Evolutionary conservation across 2,113 vertebrate genomes (phyloP), one percentile per base, ranked within the genome.

Genomic region (Bubo blakistoni): DNA sequence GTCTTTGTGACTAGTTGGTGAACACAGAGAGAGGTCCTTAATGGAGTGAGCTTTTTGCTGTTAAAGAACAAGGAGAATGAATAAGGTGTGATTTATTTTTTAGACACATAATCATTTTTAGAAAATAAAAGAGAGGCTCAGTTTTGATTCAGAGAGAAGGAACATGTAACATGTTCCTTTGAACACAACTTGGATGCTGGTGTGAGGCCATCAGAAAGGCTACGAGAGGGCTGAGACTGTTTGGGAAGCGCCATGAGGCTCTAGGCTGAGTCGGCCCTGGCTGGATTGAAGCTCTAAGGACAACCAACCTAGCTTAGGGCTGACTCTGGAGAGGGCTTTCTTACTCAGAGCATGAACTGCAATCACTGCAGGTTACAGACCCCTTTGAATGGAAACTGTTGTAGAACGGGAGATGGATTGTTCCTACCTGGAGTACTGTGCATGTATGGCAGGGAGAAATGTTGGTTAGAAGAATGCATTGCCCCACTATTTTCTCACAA

Each of bases 401-500:
- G 9, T 18, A 58, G 69, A 74, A 34, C 21, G 16, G 6, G 21
- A 63, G n/a, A 22, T 42, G 22, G 21, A 40, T 58, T 34, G 13
- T 4, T 74, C 19, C 16, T 25, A 59, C 4, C 11, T 32, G 17
- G 10, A 72, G 11, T 9, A 20, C 6, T 40, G 10, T 67, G 21
- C 27, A 4, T 27, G 11, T 55, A 34, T 8, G 2, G 4, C 7
- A 2, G 20, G 2, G 5, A 61, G 8, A 32, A 57, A n/a, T 13
- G 8, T 1, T n/a, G 12, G 4, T 29, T 51, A 62, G n/a, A 81
- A 61, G 24, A 85, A 69, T 29, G 10, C 9, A 30, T 58, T 21
- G 9, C 8, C 13, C 9, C 10, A 38, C 15, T 20, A 10, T 52
- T 79, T 66, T 38, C 17, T 57, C 7, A 52, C 36, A 62, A 10